Base-by-base conservation (phyloP, 92 coral and sea anemone species). In the Palythoa heliodiscus region DNA sequence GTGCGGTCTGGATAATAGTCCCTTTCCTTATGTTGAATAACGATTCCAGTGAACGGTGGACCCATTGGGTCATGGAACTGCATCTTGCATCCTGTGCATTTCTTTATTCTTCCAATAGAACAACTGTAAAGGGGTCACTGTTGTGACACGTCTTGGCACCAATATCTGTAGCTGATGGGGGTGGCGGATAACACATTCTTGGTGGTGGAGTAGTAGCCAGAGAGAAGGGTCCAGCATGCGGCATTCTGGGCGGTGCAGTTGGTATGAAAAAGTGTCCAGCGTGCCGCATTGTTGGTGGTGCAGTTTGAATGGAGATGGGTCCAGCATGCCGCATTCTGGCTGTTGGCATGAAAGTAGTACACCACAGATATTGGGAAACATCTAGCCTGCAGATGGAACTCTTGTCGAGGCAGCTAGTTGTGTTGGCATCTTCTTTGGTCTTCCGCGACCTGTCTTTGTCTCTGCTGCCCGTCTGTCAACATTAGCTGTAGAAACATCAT, bases 11-110 rank as follows among this genome's bases (percentile, higher is more conserved):
- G 83, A 35, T 88, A 86, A 53, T 67, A 82, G 70, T 82, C 90
- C 72, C 77, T 91, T 74, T 91, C 94, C 77, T 76, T 86, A 87
- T 89, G 92, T 73, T 89, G 95, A 64, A 92, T 84, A 2, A 92
- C 90, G 63, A 87, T 78, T 48, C 92, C 90, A 52, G 73, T 78
- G 74, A 87, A 89, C 43, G 90, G 87, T 16, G 92, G 92, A 75
- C 89, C 92, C 64, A 86, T 61, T 35, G 90, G 92, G 80, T 89
- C 92, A 54, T 88, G 17, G 71, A 89, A 91, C 48, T 66, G 53
- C 37, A 83, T 89, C 15, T 87, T 88, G 79, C 94, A 92, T 57
- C 92, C 90, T 66, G 83, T 76, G 55, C 90, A 89, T 70, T 91
- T 91, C 77, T 77, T 91, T 50, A 86, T 87, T 48, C 84, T 84